phyloP scores from a whole-genome alignment of 2,113 vertebrate genomes.

The Laterallus jamaicensis region DNA sequence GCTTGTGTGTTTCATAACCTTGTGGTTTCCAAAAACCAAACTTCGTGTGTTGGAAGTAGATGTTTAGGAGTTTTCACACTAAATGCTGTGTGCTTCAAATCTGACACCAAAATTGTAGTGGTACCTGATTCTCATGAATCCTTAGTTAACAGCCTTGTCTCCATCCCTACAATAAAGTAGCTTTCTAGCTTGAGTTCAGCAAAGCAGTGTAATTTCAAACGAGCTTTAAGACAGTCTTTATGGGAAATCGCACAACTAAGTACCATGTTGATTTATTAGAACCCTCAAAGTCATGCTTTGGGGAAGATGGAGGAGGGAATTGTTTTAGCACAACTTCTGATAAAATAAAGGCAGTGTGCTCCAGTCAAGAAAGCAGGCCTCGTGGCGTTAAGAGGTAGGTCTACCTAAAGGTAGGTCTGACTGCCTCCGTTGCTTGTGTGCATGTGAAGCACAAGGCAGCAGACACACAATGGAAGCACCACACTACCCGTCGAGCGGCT shows the following conservation, averaged over 20 bases:
- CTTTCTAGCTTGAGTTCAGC: not conserved
- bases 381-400: not conserved
- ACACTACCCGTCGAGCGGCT: not conserved
- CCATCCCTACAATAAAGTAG: not conserved
- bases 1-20: not conserved
- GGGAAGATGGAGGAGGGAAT: not conserved
- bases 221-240: not conserved
- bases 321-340: not conserved
- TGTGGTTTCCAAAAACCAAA: not conserved
- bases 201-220: not conserved
- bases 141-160: not conserved
- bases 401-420: not conserved
- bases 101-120: not conserved
- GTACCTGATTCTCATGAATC: not conserved
- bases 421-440: not conserved
- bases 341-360: not conserved
- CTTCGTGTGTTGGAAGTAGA: not conserved
- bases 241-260: not conserved
- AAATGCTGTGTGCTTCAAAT: not conserved
- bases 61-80: not conserved
- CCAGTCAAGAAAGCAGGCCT: not conserved
- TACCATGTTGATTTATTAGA: not conserved
- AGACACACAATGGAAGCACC: not conserved
- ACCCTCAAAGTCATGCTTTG: not conserved
- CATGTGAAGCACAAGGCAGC: not conserved